Base-by-base conservation (phyloP, 2,113 vertebrate genomes). In the Anarhynchus alexandrinus region DNA sequence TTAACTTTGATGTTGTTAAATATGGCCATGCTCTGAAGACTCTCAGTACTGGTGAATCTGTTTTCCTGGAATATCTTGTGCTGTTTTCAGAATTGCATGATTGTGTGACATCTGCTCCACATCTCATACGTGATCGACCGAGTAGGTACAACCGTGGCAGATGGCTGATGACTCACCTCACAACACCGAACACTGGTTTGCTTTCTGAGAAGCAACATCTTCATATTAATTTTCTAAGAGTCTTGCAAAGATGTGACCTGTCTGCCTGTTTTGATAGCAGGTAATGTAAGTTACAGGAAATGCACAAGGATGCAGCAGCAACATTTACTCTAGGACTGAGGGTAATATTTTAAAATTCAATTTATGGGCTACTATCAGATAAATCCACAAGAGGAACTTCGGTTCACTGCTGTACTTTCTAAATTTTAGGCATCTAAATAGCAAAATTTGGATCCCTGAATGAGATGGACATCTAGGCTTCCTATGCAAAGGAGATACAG, bases 61-160 rank as follows among this genome's bases (percentile, higher is more conserved):
- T 98, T 96, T 97, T 97, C 97, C 96, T 84, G 96, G 97, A 97
- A 94, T 97, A 92, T 88, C 95, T 96, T 66, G 91, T 66, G 86
- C 71, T 96, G 95, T 98, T 98, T 98, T 97, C 96, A 96, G 97
- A 97, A 97, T 62, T 95, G 97, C 96, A 70, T 78, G 96, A 96
- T 79, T 97, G 97, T 97, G 97, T 97, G 97, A 97, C 98, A 98
- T 98, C 97, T 98, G 97, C 95, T 97, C 88, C 93, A 93, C 97
- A 97, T 97, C 97, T 98, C 97, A 95, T 97, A 98, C 66, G 95
- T 96, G 98, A 97, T 96, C 92, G 78, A 96, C 95, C 86, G 94
- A 91, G 97, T 84, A 97, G 96, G 97, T 97, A 94, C 78, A 96
- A 92, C 34, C 6, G 87, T 80, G 93, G 97, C 98, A 98, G 97